Conservation (phyloP, 2,888 invertebrate species). For the Thalpophila matura region DNA sequence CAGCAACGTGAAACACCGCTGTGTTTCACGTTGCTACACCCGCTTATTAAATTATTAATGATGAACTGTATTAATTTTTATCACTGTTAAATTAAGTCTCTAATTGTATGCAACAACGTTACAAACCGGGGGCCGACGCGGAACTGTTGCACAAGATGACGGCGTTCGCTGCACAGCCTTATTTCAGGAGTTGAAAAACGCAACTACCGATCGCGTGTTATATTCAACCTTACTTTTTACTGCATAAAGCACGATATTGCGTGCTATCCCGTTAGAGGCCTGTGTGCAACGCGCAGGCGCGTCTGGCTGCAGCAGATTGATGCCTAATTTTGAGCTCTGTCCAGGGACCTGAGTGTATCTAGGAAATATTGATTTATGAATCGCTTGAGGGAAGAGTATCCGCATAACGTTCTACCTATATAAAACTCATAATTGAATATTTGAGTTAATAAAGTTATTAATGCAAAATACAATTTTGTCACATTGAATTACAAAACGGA, state of each 20-base stretch:
- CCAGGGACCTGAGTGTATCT: constrained; percentile 4
- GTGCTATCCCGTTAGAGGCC: constrained; percentile 15
- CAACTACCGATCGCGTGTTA: constrained; percentile 17
- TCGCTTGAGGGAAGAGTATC: too few relatives aligned
- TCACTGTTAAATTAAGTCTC: constrained; percentile 7
- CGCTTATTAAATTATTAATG: background rate
- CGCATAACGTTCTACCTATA: background rate
- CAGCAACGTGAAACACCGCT: background rate
- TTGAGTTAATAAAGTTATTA: too few relatives aligned
- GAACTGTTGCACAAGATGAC: constrained; percentile 41
- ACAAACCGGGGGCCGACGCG: constrained; percentile 6
- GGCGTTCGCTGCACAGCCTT: constrained; percentile 36
- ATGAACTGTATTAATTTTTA: background rate
- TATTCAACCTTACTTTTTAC: constrained; percentile 21
- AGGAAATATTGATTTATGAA: constrained; percentile 40
- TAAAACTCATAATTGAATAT: too few relatives aligned
- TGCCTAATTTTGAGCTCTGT: constrained; percentile 26
- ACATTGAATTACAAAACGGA: too few relatives aligned
- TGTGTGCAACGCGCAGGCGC: constrained; percentile 51
- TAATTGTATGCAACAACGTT: constrained; percentile 27
- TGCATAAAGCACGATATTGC: constrained; percentile 20
- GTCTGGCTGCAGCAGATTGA: constrained; percentile 19
- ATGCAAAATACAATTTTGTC: too few relatives aligned
- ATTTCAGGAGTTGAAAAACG: constrained; percentile 18
- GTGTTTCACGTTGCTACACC: too few relatives aligned